Evolutionary conservation across 2,113 vertebrate genomes (phyloP).

Genomic region (Pituophis catenifer): DNA sequence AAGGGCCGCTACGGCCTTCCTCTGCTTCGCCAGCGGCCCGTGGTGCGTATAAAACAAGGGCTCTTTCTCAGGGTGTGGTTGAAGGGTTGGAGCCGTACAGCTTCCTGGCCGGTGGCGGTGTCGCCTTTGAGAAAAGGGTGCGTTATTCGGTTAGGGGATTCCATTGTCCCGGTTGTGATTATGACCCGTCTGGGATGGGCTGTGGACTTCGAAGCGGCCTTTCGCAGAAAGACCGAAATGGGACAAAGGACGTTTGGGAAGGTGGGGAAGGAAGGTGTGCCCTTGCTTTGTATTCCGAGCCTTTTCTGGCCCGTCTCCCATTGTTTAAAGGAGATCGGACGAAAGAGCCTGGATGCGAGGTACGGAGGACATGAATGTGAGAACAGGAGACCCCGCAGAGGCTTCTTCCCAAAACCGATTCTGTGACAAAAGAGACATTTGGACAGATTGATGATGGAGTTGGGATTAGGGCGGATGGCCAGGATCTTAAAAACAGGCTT

Average conservation of each 20-base stretch:
- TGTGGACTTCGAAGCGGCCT: not conserved
- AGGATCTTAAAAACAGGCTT: not conserved
- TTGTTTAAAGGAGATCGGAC: not conserved
- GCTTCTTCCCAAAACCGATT: not conserved
- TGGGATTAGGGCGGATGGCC: not conserved
- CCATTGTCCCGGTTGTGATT: not conserved
- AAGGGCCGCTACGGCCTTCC: not conserved
- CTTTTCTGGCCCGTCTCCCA: not conserved
- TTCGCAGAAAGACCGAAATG: not conserved
- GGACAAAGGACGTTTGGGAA: not conserved
- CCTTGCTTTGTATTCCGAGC: not conserved
- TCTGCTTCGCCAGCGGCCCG: not conserved
- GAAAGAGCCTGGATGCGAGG: not conserved
- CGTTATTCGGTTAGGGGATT: not conserved
- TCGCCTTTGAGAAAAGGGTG: not conserved
- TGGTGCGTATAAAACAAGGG: not conserved
- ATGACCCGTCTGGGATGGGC: not conserved
- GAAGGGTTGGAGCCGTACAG: not conserved
- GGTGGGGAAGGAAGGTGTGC: not conserved
- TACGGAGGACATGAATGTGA: not conserved
- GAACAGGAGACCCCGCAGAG: not conserved
- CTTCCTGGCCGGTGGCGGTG: not conserved
- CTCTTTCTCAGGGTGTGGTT: not conserved
- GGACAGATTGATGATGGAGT: not conserved
- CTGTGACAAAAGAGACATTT: too few relatives aligned